Conservation (phyloP, 2,113 vertebrate species). For the Aplodontia rufa region DNA sequence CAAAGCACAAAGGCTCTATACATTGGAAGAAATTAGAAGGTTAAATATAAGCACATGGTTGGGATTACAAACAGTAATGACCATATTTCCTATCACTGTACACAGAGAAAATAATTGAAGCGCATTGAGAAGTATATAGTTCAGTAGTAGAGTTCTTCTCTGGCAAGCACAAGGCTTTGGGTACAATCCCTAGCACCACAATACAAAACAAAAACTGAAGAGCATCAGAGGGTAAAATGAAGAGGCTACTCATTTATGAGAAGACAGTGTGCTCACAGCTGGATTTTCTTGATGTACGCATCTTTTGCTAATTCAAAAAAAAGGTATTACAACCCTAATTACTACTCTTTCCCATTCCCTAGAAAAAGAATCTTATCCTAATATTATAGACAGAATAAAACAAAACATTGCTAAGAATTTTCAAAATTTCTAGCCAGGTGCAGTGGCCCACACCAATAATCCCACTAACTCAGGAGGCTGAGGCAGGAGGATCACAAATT, state of each 20-base stretch:
- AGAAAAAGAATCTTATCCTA: slow-evolving; percentile 1
- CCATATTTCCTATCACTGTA: neutral
- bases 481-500: too few species aligned
- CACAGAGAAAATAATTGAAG: neutral
- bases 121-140: too few species aligned
- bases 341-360: neutral
- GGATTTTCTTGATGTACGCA: neutral
- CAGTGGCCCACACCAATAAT: too few species aligned
- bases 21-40: neutral
- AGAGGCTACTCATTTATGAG: neutral
- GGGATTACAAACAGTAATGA: slow-evolving; percentile 30
- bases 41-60: slow-evolving; percentile 11
- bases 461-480: too few species aligned
- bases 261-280: neutral
- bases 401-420: slow-evolving; percentile 13
- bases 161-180: too few species aligned
- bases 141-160: neutral
- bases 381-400: neutral
- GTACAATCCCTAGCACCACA: neutral
- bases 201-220: neutral
- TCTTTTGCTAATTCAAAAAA: slow-evolving; percentile 10
- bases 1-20: neutral
- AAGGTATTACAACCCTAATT: neutral
- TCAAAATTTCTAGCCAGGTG: neutral
- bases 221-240: neutral